Conservation (phyloP, 2,888 invertebrate genomes). For the Apamea anceps region DNA sequence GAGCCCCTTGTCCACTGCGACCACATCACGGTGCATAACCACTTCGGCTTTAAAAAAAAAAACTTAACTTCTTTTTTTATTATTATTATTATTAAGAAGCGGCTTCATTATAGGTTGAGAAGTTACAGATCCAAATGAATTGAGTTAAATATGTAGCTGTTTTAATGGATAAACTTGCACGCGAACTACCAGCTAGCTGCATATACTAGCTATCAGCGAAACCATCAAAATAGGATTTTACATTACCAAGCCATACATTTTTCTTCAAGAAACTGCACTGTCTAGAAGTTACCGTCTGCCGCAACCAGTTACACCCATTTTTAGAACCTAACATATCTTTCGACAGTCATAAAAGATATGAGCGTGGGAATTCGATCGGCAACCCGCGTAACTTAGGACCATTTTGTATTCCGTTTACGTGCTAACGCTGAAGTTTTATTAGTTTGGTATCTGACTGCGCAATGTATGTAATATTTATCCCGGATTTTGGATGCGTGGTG, state of each 20-base stretch:
- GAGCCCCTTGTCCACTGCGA: no score
- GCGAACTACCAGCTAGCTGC: not conserved
- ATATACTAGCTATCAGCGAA: not conserved
- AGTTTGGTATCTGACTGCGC: conserved; percentile 60
- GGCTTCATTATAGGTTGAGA: no score
- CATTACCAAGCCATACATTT: not conserved
- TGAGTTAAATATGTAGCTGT: not conserved
- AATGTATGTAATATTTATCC: conserved; percentile 64
- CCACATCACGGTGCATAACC: no score
- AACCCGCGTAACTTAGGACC: conserved; percentile 31
- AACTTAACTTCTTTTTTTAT: no score
- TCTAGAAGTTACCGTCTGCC: not conserved
- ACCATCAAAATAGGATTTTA: not conserved
- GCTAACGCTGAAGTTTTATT: conserved; percentile 67
- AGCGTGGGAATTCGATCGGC: conserved; percentile 44
- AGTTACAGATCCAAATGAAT: no score
- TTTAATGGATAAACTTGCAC: not conserved
- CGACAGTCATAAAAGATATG: conserved; percentile 49
- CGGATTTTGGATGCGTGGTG: conserved; percentile 49
- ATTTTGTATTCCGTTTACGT: conserved; percentile 63
- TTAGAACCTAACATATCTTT: conserved; percentile 41
- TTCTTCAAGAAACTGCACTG: conserved; percentile 10
- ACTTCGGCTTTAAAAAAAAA: no score
- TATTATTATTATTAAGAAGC: no score
- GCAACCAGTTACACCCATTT: conserved; percentile 40